These are phyloP conservation scores for Isurus oxyrinchus DNA, from an alignment of 2,113 vertebrate genomes.

Conservation along the genomic window DNA sequence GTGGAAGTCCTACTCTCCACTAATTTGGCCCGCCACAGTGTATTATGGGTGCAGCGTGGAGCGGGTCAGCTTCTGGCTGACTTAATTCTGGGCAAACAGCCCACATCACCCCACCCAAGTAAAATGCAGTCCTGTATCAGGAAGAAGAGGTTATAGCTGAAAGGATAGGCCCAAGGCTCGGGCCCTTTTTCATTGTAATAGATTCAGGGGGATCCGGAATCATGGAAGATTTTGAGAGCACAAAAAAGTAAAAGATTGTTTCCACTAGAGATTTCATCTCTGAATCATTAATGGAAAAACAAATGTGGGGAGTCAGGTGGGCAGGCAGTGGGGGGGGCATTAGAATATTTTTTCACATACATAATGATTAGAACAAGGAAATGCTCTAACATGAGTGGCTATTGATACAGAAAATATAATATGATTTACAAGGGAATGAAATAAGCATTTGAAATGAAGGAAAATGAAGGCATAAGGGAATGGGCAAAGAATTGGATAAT, in stretches of 20 bases:
- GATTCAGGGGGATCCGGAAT: neutral
- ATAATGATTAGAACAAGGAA: neutral
- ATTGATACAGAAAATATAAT: neutral
- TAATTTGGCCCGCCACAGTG: no score
- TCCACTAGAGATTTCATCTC: neutral
- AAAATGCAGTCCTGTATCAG: neutral
- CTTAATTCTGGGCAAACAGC: no score
- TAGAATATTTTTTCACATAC: neutral
- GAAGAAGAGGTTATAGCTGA: neutral
- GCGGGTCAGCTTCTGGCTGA: no score
- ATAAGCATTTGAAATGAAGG: neutral
- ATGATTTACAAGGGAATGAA: neutral
- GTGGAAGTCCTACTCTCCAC: no score
- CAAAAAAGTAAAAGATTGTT: no score
- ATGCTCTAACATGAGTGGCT: neutral
- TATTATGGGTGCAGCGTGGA: no score
- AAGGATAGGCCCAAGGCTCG: neutral
- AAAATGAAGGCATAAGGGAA: neutral
- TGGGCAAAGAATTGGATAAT: neutral
- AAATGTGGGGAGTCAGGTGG: neutral
- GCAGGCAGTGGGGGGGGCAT: neutral
- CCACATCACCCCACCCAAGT: no score
- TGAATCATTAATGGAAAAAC: neutral
- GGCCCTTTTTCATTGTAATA: neutral
- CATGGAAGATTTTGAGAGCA: neutral